Conservation (phyloP, 1,140 invertebrate genomes). For the Drosophila mauritiana region DNA sequence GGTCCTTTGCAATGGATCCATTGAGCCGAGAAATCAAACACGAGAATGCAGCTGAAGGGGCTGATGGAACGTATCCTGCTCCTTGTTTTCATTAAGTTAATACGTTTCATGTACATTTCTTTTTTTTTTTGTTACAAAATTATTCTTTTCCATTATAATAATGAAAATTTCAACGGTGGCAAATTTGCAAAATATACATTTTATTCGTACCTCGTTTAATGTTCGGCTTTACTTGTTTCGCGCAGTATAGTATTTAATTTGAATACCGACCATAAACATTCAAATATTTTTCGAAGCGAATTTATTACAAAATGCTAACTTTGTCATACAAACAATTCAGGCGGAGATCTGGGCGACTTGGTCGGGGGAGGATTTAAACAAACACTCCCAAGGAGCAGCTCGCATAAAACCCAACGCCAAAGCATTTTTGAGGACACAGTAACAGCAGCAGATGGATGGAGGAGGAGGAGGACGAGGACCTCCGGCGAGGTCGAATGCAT, state of each 20-base stretch:
- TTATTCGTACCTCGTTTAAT: slow-evolving; percentile 6
- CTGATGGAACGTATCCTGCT: background rate
- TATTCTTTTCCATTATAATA: slow-evolving; percentile 17
- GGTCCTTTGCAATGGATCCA: background rate
- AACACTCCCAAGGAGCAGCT: slow-evolving; percentile 40
- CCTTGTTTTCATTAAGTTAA: background rate
- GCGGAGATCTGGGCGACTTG: background rate
- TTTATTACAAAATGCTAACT: slow-evolving; percentile 77
- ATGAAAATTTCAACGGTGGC: slow-evolving; percentile 9
- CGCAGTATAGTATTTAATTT: slow-evolving; percentile 63
- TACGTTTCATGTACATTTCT: background rate
- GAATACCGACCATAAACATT: slow-evolving; percentile 71
- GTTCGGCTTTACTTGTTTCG: background rate
- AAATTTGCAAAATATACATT: slow-evolving; percentile 1
- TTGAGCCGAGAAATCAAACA: slow-evolving; percentile 22
- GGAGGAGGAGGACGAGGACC: background rate
- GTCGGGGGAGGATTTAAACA: slow-evolving; percentile 5
- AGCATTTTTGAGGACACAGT: background rate
- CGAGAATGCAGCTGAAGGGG: slow-evolving; percentile 1
- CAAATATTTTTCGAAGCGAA: slow-evolving; percentile 69
- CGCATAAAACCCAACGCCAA: slow-evolving; percentile 56
- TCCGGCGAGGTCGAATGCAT: slow-evolving; percentile 48
- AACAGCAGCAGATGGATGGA: background rate
- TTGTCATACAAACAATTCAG: slow-evolving; percentile 75
- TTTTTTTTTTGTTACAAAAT: background rate